Conservation (phyloP, 1,140 invertebrate genomes). For the Lysiphlebus fabarum region DNA sequence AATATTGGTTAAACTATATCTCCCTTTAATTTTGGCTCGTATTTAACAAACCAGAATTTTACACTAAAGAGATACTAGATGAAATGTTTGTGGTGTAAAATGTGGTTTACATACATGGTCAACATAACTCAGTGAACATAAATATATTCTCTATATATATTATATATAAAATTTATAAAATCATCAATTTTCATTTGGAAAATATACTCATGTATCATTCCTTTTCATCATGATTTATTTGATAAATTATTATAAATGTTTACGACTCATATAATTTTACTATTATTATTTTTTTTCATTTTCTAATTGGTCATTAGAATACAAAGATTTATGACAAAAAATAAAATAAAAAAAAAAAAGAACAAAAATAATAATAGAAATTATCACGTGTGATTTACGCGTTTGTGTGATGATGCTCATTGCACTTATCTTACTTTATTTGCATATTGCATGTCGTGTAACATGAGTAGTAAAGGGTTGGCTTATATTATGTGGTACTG, state of each 20-base stretch:
- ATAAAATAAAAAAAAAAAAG: conserved; percentile 20
- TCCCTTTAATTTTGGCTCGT: conserved; percentile 1
- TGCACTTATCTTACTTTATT: conserved; percentile 36
- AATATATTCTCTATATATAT: no score
- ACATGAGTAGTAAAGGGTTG: background rate
- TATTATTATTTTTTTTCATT: conserved; percentile 5
- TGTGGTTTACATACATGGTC: conserved; percentile 11
- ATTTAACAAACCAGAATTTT: background rate
- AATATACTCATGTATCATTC: no score
- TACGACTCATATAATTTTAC: no score
- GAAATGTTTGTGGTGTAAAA: conserved; percentile 17
- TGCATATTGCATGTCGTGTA: conserved; percentile 41
- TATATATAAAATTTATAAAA: no score
- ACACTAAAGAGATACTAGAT: conserved; percentile 14
- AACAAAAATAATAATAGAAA: conserved; percentile 3
- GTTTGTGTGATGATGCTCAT: conserved; percentile 23
- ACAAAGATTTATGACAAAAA: conserved; percentile 21
- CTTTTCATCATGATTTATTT: no score
- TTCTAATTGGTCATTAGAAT: conserved; percentile 32
- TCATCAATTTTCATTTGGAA: no score
- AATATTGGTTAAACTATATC: no score
- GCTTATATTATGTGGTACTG: no score
- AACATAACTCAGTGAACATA: conserved; percentile 6
- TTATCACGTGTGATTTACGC: conserved; percentile 31
- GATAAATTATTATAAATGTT: no score